phyloP scores from a whole-genome alignment of 35 echinoderm and acorn worm genomes.

The Apostichopus parvimensis region DNA sequence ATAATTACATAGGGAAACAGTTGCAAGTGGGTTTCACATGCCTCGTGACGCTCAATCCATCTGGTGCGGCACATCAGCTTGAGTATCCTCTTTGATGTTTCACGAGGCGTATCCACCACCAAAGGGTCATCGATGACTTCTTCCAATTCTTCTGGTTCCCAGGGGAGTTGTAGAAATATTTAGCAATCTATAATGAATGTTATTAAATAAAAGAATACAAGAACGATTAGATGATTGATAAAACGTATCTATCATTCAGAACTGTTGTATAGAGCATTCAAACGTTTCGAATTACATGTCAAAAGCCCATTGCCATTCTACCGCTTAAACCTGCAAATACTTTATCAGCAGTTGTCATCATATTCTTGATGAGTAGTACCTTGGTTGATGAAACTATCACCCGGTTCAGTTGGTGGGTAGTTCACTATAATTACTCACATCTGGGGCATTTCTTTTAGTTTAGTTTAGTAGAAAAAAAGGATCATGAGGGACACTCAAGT shows the following conservation, averaged over 20 bases:
- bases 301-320: background rate
- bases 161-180: constrained; percentile 27
- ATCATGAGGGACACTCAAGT: too few species aligned
- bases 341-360: background rate
- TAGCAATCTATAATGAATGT: background rate
- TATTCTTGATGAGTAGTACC: background rate
- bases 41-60: background rate
- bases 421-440: background rate
- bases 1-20: background rate
- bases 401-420: too few species aligned
- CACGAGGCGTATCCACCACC: background rate
- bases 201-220: background rate
- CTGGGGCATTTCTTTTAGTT: too few species aligned
- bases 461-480: too few species aligned
- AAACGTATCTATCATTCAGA: background rate
- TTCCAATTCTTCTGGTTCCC: constrained; percentile 12
- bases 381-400: too few species aligned
- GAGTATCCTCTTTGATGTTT: background rate
- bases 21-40: background rate
- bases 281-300: background rate
- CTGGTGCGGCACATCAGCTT: background rate
- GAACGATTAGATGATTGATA: background rate
- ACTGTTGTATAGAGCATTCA: background rate
- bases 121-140: background rate
- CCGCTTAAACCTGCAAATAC: background rate